Conservation (phyloP, 2,888 invertebrate genomes). For the Tricholauxania praeusta region DNA sequence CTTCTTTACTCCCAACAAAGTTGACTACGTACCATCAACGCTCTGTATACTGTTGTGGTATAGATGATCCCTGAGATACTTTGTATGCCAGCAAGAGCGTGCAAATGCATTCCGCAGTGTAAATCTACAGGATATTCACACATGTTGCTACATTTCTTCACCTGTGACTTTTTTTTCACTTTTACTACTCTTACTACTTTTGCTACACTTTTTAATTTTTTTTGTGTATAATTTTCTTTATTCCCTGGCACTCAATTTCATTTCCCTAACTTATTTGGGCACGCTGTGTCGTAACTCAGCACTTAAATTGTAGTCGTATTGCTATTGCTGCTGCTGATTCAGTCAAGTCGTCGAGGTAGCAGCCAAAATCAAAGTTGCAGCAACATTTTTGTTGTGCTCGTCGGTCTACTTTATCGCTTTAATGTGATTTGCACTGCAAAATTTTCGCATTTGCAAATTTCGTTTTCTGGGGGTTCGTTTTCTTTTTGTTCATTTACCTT, state of each 20-base stretch:
- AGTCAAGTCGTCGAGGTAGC: not conserved
- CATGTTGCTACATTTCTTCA: too few species aligned
- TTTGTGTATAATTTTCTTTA: not conserved
- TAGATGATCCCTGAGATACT: constrained; percentile 2
- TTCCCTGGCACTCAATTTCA: constrained; percentile 28
- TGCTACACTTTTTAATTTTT: not conserved
- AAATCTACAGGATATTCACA: not conserved
- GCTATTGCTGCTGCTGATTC: not conserved
- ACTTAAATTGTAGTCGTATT: not conserved
- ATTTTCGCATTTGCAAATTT: not conserved
- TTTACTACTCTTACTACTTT: not conserved
- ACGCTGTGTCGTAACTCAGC: not conserved
- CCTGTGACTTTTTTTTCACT: too few species aligned
- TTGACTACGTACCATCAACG: not conserved
- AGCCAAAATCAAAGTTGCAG: not conserved
- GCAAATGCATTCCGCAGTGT: too few species aligned
- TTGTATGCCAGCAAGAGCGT: not conserved
- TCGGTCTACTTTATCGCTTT: too few species aligned
- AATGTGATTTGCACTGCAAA: not conserved
- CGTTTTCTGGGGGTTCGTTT: not conserved
- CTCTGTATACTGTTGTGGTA: not conserved
- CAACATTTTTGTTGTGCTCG: not conserved
- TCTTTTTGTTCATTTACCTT: not conserved
- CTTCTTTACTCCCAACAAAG: not conserved
- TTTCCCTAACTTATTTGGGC: constrained; percentile 16